These are phyloP conservation scores for Liopterus haemorrhoidalis DNA, from an alignment of 2,888 invertebrate genomes.

Conservation along the genomic window DNA sequence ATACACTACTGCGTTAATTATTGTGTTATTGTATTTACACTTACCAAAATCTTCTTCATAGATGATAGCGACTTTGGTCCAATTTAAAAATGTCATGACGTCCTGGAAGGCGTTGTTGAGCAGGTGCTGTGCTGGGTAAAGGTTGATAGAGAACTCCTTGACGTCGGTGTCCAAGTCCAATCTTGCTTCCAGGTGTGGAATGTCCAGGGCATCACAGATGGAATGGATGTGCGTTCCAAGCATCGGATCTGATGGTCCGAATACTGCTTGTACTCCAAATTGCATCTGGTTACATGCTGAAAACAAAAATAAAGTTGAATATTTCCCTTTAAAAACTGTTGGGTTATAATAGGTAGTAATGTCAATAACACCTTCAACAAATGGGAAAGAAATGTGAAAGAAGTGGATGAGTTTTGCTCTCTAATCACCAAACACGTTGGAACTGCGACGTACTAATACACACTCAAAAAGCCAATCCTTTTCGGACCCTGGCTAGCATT, in stretches of 20 bases:
- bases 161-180: slow-evolving; percentile 60
- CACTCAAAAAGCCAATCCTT: too few relatives aligned
- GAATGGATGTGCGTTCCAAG: slow-evolving; percentile 80
- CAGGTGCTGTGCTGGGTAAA: slow-evolving; percentile 77
- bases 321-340: too few relatives aligned
- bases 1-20: too few relatives aligned
- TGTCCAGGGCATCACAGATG: slow-evolving; percentile 80
- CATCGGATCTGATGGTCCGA: slow-evolving; percentile 80
- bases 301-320: slow-evolving; percentile 37
- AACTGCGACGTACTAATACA: too few relatives aligned
- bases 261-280: slow-evolving; percentile 78
- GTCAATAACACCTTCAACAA: too few relatives aligned
- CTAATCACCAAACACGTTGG: too few relatives aligned
- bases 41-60: slow-evolving; percentile 89
- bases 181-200: slow-evolving; percentile 81
- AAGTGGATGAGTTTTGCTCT: too few relatives aligned
- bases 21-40: too few relatives aligned
- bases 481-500: too few relatives aligned
- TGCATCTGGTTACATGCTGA: slow-evolving; percentile 77
- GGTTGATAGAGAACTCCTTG: slow-evolving; percentile 76
- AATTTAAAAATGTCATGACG: slow-evolving; percentile 80
- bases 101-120: slow-evolving; percentile 81
- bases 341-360: too few relatives aligned
- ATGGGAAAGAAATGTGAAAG: too few relatives aligned
- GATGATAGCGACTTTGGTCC: slow-evolving; percentile 88